These are phyloP conservation scores for Dasypolia templi DNA, from an alignment of 2,888 invertebrate genomes.

Conservation along the genomic window DNA sequence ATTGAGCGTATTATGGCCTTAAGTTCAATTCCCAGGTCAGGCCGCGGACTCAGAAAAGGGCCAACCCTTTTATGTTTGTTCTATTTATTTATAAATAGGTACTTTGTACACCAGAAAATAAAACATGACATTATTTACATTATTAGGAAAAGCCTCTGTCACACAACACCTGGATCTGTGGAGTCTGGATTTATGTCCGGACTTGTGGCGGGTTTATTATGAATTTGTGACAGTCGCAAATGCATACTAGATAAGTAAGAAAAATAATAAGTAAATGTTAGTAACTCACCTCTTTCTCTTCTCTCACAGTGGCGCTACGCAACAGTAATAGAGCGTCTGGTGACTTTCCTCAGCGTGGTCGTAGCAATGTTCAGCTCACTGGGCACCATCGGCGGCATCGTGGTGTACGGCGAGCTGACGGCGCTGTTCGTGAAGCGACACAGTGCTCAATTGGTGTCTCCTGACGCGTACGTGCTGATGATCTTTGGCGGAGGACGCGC, in stretches of 20 bases:
- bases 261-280: not conserved
- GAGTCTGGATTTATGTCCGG: too few relatives aligned
- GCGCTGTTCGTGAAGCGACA: constrained; percentile 90
- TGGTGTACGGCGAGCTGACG: constrained; percentile 91
- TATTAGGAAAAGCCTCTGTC: not conserved
- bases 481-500: constrained; percentile 88
- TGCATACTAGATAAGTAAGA: not conserved
- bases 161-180: too few relatives aligned
- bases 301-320: constrained; percentile 86
- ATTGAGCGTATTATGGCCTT: not conserved
- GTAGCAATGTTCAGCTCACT: constrained; percentile 76
- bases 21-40: not conserved
- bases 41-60: not conserved
- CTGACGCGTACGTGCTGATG: constrained; percentile 81
- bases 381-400: constrained; percentile 89
- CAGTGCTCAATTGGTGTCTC: constrained; percentile 79
- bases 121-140: not conserved
- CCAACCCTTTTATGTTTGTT: not conserved
- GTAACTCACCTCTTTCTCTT: not conserved
- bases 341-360: constrained; percentile 73
- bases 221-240: not conserved
- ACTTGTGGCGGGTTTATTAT: too few relatives aligned
- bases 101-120: not conserved
- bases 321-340: constrained; percentile 73
- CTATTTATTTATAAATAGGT: too few relatives aligned